Base-by-base conservation (phyloP, 2,888 invertebrate genomes). In the Habroteleia sp. region DNA sequence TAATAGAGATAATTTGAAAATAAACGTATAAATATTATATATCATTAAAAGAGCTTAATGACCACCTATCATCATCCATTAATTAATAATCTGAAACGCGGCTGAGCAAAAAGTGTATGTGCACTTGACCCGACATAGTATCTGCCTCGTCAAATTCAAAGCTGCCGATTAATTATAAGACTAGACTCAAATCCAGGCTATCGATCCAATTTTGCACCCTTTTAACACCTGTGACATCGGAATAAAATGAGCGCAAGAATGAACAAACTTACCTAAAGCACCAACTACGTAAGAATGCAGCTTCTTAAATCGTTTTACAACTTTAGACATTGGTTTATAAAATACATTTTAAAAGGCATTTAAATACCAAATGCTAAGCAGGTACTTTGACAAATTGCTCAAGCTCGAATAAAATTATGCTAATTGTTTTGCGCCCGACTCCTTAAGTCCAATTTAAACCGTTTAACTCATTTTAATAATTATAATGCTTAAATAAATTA, bases 141-240 rank as follows among this genome's bases (percentile, higher is more conserved):
- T 48, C 62, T 48, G 0, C 3, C 23, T 66, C 35, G 39, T 54
- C 39, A 48, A 56, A 46, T 39, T 31, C 46, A 39, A 46, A 56
- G 39, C 56, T 46, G 29, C 46, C 46, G 62, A 71, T 71, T 71
- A 62, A 71, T 71, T 71, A 62, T 52, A 52, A 52, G 52, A 46
- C 62, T 37, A 17, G 5, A 60, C 48, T 54, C 44, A 46, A 62
- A 71, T 52, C 46, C 50, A 54, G 54, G 54, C 27, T 63, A 63
- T 72, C 71, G 71, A 72, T 63, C 71, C 71, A 56, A 63, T 62
- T 56, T 31, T 39, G 46, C 46, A 39, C 46, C 4, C 41, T 27
- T 31, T 56, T 54, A 46, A 72, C 71, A 56, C 39, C 62, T 62
- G 69, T 31, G 69, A 52, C 60, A 54, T 27, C 35, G 16, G 41